A percentile compares a stretch with the other conserved stretches of the same genome.
phyloP scores from a whole-genome alignment of 2,797 vertebrate genomes.

The Cuniculus paca region DNA sequence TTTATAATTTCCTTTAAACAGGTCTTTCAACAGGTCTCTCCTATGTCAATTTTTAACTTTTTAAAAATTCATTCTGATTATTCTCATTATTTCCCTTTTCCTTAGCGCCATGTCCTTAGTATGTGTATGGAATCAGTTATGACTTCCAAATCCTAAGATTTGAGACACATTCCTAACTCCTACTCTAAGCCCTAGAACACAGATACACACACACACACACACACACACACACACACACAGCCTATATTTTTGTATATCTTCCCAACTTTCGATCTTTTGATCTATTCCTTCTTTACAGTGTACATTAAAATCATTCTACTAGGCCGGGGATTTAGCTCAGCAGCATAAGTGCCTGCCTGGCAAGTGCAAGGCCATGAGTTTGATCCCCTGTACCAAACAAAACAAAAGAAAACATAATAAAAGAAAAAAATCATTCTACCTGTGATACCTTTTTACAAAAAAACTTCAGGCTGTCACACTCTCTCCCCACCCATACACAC shows the following conservation, averaged over 20 bases:
- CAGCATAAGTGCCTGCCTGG: no score
- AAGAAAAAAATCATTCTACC: background rate
- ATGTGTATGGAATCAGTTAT: slow-evolving; percentile 18
- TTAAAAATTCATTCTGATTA: background rate
- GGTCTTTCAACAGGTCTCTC: background rate
- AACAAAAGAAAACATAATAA: no score
- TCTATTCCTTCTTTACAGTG: background rate
- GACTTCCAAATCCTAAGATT: slow-evolving; percentile 19
- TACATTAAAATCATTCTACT: background rate
- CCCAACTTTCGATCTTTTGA: background rate
- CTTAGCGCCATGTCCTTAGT: background rate
- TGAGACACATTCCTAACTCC: background rate
- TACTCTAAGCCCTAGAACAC: background rate
- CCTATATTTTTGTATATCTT: background rate
- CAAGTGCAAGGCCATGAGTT: no score
- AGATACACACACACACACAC: background rate
- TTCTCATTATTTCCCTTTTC: slow-evolving; percentile 28
- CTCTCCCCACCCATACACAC: background rate
- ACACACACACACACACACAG: background rate
- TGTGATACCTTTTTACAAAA: background rate
- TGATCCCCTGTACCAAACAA: no score
- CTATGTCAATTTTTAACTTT: slow-evolving; percentile 17
- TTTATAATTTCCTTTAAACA: slow-evolving; percentile 16
- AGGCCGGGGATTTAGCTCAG: no score
- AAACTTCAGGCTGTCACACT: background rate